These are phyloP conservation scores for Hypomecis atomaria DNA, from an alignment of 2,888 invertebrate genomes.

Conservation along the genomic window DNA sequence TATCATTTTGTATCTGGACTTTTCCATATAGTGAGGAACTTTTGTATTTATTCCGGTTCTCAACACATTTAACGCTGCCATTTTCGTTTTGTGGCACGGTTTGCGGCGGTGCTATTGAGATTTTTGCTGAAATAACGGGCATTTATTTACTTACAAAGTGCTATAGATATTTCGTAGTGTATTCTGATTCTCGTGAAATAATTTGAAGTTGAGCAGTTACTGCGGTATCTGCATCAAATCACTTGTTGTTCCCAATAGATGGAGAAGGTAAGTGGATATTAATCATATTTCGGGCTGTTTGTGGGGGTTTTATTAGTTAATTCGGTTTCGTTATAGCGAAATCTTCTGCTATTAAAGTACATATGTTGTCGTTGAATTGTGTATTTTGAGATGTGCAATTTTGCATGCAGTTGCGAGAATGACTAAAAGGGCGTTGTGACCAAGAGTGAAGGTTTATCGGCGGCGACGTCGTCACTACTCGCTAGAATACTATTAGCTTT, in stretches of 20 bases:
- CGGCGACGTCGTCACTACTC: slow-evolving; percentile 59
- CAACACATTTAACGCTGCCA: slow-evolving; percentile 76
- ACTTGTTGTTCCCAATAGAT: slow-evolving; percentile 74
- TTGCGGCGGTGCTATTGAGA: slow-evolving; percentile 73
- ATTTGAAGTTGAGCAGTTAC: slow-evolving; percentile 49
- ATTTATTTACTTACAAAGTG: slow-evolving; percentile 60
- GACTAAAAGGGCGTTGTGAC: slow-evolving; percentile 75
- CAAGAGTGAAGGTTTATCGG: slow-evolving; percentile 66
- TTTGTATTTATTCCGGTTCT: slow-evolving; percentile 44
- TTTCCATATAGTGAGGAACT: slow-evolving; percentile 12
- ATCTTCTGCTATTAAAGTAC: slow-evolving; percentile 1
- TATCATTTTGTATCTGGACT: slow-evolving; percentile 20
- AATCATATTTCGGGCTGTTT: slow-evolving; percentile 45
- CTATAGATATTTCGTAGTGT: slow-evolving; percentile 55
- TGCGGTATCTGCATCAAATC: slow-evolving; percentile 59
- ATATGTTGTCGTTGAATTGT: background rate
- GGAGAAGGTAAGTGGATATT: slow-evolving; percentile 77
- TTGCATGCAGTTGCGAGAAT: slow-evolving; percentile 29
- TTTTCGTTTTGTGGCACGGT: slow-evolving; percentile 84
- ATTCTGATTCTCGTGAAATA: slow-evolving; percentile 55
- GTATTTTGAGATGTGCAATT: slow-evolving; percentile 1
- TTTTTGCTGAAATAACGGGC: slow-evolving; percentile 58
- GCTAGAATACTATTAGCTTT: slow-evolving; percentile 26
- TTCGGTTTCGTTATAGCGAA: background rate
- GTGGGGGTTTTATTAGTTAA: slow-evolving; percentile 21